phyloP scores from a whole-genome alignment of 2,888 invertebrate species.

The Leptinotarsa peninsularis region DNA sequence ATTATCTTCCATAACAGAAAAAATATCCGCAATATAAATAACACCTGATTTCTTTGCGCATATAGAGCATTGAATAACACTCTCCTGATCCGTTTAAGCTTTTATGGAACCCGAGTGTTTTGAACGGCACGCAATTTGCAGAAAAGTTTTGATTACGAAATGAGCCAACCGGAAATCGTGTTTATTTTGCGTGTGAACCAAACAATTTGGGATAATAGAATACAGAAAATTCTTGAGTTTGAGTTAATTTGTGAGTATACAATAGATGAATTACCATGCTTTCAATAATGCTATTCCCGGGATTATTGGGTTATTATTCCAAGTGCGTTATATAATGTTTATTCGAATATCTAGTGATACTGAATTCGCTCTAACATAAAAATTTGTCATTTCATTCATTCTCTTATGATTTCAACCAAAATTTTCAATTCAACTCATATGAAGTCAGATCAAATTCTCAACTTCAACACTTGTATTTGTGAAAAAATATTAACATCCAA shows the following conservation, averaged over 20 bases:
- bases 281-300: not conserved
- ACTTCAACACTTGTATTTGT: no score
- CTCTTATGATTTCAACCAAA: no score
- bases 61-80: conserved; percentile 11
- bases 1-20: not conserved
- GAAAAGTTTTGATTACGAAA: conserved; percentile 13
- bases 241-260: not conserved
- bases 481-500: no score
- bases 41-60: not conserved
- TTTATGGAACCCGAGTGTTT: not conserved
- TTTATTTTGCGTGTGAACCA: not conserved
- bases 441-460: no score
- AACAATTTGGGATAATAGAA: not conserved
- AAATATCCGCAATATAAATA: not conserved
- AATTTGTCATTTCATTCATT: no score
- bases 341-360: no score
- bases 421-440: no score
- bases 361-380: no score
- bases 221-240: conserved; percentile 1
- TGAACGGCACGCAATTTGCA: conserved; percentile 4
- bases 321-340: no score
- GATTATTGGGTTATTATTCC: no score
- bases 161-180: conserved; percentile 3
- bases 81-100: conserved; percentile 6
- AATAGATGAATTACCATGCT: not conserved